Conservation (phyloP, 2,888 invertebrate species). For the Gonocerus acuteangulatus region DNA sequence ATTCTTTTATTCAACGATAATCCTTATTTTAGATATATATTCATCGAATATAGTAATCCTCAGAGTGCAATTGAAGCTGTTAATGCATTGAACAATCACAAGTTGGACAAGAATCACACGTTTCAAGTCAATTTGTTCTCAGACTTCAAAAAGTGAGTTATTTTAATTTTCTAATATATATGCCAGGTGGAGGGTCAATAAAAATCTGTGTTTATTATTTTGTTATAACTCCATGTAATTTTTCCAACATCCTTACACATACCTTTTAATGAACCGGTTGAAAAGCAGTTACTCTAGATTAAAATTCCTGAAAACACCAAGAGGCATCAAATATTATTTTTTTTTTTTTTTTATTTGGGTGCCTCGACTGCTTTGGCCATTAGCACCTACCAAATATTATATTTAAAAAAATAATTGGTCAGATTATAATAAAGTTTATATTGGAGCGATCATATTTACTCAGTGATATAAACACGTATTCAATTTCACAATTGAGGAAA, state of each 20-base stretch:
- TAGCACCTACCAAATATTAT: no score
- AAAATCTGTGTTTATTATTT: neutral
- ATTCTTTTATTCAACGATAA: neutral
- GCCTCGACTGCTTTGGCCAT: no score
- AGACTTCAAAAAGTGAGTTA: slow-evolving; percentile 81
- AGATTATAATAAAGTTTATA: no score
- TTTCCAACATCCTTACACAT: no score
- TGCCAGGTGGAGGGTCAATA: neutral
- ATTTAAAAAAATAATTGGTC: no score
- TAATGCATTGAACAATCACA: slow-evolving; percentile 80
- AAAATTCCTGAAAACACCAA: neutral
- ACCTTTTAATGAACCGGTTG: neutral
- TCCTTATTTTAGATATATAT: slow-evolving; percentile 59
- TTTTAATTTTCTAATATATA: neutral
- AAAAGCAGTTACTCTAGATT: neutral
- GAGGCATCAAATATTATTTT: no score
- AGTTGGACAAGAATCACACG: slow-evolving; percentile 91
- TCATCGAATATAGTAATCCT: slow-evolving; percentile 81
- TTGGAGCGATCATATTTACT: no score
- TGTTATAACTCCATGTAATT: no score
- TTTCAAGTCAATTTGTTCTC: slow-evolving; percentile 90
- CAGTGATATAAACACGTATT: no score
- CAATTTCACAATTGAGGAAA: no score
- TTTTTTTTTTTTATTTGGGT: no score
- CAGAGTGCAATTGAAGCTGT: slow-evolving; percentile 81